phyloP scores from a whole-genome alignment of 2,113 vertebrate genomes.

The Scalopus aquaticus region DNA sequence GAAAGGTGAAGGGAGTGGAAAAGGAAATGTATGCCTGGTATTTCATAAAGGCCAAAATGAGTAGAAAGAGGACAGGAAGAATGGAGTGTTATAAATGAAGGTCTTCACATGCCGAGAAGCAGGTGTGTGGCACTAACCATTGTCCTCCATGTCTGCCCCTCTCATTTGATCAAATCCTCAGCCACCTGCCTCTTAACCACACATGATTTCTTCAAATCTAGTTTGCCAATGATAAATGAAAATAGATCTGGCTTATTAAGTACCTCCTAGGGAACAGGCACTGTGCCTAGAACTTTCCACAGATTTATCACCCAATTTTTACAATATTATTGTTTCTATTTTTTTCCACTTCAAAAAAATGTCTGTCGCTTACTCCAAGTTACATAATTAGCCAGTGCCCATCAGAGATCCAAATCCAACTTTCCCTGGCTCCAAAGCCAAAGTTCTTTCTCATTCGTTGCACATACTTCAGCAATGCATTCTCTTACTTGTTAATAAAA shows the following conservation, averaged over 20 bases:
- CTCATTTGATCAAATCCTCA: neutral
- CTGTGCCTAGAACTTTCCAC: neutral
- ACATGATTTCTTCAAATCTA: neutral
- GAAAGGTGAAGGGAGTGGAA: neutral
- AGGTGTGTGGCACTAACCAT: rapidly evolving
- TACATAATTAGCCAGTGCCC: neutral
- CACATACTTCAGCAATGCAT: neutral
- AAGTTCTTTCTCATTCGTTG: neutral
- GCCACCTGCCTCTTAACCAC: neutral
- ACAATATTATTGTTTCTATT: neutral
- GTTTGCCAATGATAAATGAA: neutral
- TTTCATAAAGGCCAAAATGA: neutral
- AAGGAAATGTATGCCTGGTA: neutral
- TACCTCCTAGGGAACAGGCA: neutral
- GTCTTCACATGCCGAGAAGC: neutral
- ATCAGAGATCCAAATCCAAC: neutral
- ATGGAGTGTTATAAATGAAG: rapidly evolving
- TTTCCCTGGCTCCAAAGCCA: neutral
- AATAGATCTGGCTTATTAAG: neutral
- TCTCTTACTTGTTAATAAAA: neutral
- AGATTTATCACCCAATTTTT: neutral
- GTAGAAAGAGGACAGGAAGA: neutral
- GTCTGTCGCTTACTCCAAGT: neutral
- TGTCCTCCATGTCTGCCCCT: rapidly evolving
- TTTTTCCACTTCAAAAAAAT: neutral